These are phyloP conservation scores for Matsumyia berberina DNA, from an alignment of 2,888 invertebrate genomes.

Conservation along the genomic window DNA sequence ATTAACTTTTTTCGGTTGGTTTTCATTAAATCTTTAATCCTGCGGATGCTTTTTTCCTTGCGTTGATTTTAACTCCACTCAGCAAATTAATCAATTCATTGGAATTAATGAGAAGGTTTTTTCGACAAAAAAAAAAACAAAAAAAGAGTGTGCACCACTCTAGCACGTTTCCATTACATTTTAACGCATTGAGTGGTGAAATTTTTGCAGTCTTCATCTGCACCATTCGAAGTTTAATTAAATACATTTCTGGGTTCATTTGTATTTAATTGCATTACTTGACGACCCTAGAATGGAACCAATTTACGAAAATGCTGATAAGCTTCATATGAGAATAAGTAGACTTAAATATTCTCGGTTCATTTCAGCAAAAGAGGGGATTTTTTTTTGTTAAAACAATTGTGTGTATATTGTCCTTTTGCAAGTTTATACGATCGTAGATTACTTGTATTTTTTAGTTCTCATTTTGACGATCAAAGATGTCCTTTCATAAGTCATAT, in stretches of 20 bases:
- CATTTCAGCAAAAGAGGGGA: too few relatives aligned
- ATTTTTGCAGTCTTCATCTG: conserved; percentile 39
- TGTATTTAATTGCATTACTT: conserved; percentile 45
- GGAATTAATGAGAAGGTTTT: conserved; percentile 23
- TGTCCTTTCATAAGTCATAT: too few relatives aligned
- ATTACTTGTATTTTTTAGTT: too few relatives aligned
- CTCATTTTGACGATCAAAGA: too few relatives aligned
- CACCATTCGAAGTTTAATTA: conserved; percentile 56
- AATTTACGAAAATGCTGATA: conserved; percentile 19
- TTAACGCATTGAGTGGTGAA: conserved; percentile 2
- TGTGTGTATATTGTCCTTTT: too few relatives aligned
- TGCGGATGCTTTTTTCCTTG: conserved; percentile 30
- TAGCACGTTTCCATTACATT: conserved; percentile 16
- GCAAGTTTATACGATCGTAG: too few relatives aligned
- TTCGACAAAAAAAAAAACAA: too few relatives aligned
- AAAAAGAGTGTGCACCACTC: conserved; percentile 4
- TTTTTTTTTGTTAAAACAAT: too few relatives aligned
- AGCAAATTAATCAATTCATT: conserved; percentile 43
- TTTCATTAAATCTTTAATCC: conserved; percentile 20
- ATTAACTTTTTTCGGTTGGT: conserved; percentile 1
- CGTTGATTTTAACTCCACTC: conserved; percentile 34
- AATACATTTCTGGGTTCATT: conserved; percentile 60
- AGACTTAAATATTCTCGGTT: conserved; percentile 11
- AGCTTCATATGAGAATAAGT: neutral
- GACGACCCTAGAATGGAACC: conserved; percentile 17